phyloP scores from a whole-genome alignment of 2,113 vertebrate species.

The Sus scrofa region DNA sequence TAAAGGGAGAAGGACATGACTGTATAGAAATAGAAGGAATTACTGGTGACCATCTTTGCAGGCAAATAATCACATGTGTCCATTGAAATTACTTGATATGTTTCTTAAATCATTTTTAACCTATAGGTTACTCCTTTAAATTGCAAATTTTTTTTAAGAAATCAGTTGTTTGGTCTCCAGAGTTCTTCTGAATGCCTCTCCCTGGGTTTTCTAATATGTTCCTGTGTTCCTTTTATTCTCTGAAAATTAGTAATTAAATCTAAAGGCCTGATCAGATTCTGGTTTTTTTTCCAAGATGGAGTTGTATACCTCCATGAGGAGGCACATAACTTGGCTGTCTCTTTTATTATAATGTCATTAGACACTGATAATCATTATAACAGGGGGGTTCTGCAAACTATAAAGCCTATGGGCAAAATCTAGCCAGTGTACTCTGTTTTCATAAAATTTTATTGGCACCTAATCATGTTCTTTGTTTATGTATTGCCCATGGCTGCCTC shows the following conservation, averaged over 20 bases:
- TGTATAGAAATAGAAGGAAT: background rate
- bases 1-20: background rate
- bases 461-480: background rate
- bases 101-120: conserved; percentile 13
- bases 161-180: background rate
- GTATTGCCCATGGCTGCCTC: background rate
- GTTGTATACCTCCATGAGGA: background rate
- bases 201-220: background rate
- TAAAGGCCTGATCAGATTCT: background rate
- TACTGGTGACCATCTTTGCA: background rate
- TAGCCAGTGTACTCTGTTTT: background rate
- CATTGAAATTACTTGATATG: background rate
- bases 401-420: background rate
- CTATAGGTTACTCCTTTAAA: background rate
- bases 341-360: background rate
- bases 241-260: background rate
- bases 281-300: background rate
- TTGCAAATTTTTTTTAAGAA: background rate
- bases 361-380: background rate
- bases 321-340: background rate
- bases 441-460: conserved; percentile 26
- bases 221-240: background rate
- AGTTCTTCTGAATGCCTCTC: background rate
- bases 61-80: background rate
- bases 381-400: background rate